Base-by-base conservation (phyloP, 2,888 invertebrate genomes). In the Belgica antarctica region DNA sequence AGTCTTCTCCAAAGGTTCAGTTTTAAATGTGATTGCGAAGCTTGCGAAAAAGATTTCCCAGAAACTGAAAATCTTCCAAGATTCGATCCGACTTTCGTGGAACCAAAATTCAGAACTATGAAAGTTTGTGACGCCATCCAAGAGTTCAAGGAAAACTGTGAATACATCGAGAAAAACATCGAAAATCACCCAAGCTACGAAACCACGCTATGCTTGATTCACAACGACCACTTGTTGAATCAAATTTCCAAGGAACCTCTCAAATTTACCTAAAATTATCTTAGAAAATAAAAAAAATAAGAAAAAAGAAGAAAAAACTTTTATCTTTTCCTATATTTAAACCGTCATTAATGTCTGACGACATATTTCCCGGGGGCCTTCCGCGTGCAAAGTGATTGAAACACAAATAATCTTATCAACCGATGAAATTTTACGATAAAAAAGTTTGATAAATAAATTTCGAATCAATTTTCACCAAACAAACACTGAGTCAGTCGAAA, bases 1-100 rank as follows among this genome's bases (percentile, higher is more conserved):
- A 74, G 78, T 7, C 81, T 82, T 25, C 81, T 96, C 8, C 80
- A 82, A 62, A 82, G 83, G 77, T 96, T 92, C 80, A 88, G 85
- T 76, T 96, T 96, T 77, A 79, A 77, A 1, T 96, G 96, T 75
- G 74, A 79, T 1, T 96, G 96, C 76, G 82, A 84, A 74, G 87
- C 93, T 0, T 96, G 96, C 74, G 75, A 77, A 17, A 77, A 86
- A 62, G 79, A 89, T 73, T 93, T 90, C 88, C 89, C 90, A 0
- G 17, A 19, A 22, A 19, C 22, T 8, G 8, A 8, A 22, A 52
- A 52, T 7, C 52, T 19, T 8, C 52, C 52, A 2, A 4, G 52
- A 22, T 5, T 17, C 8, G 22, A 19, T 22, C 1, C 1, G 4
- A 3, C 17, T 52, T 52, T 19, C 22, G 12, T 22, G 17, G 52